Conservation (phyloP, 1,140 invertebrate genomes). For the Epicauta chinensis region DNA sequence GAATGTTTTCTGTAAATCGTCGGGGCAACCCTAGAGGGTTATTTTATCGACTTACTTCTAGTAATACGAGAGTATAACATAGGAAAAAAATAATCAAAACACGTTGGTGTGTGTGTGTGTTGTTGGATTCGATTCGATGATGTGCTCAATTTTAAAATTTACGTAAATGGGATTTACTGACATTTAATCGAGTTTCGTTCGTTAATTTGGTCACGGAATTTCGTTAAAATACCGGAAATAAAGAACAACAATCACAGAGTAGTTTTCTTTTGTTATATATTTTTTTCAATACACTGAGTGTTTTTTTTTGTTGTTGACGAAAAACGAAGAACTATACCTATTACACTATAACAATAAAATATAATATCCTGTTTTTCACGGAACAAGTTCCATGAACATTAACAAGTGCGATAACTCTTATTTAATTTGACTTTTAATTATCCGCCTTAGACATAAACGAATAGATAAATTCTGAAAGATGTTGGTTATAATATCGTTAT, state of each 20-base stretch:
- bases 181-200: too few species aligned
- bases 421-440: slow-evolving; percentile 38
- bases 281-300: too few species aligned
- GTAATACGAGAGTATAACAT: too few species aligned
- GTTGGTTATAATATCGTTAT: slow-evolving; percentile 19
- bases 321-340: slow-evolving; percentile 5
- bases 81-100: too few species aligned
- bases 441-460: slow-evolving; percentile 26
- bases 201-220: slow-evolving; percentile 5
- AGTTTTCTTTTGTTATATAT: neutral
- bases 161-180: too few species aligned
- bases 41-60: slow-evolving; percentile 13
- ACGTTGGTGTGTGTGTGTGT: too few species aligned
- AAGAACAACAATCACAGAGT: too few species aligned
- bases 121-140: too few species aligned
- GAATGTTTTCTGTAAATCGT: slow-evolving; percentile 25
- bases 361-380: neutral
- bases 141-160: too few species aligned
- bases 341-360: neutral
- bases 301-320: too few species aligned
- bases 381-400: slow-evolving; percentile 19
- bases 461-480: slow-evolving; percentile 26
- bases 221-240: slow-evolving; percentile 3
- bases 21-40: slow-evolving; percentile 14
- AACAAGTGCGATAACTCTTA: slow-evolving; percentile 35